A percentile compares a stretch with the other conserved stretches of the same genome.
Evolutionary conservation across 2,888 invertebrate species (phyloP).

Genomic region (Lypha dubia): DNA sequence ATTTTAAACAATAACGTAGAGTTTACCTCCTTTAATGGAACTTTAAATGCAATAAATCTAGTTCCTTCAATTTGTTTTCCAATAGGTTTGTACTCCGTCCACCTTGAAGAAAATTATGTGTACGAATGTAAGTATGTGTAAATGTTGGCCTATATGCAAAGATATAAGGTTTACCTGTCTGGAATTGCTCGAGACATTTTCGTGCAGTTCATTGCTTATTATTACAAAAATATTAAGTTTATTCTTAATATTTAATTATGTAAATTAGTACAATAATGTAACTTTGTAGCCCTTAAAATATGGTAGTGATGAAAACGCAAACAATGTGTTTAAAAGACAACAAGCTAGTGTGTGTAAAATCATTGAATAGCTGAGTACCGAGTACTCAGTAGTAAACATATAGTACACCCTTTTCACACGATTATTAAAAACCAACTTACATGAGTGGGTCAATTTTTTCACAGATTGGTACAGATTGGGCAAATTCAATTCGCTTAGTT

Average conservation of each 20-base stretch:
- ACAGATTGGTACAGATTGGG: too few species aligned
- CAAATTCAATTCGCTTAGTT: too few species aligned
- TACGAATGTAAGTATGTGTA: not conserved
- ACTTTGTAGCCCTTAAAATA: too few species aligned
- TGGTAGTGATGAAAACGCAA: too few species aligned
- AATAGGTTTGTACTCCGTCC: constrained; percentile 82
- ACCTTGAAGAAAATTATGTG: constrained; percentile 77
- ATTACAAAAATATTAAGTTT: not conserved
- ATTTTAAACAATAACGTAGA: constrained; percentile 49
- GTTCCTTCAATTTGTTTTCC: constrained; percentile 85
- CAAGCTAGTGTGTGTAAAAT: not conserved
- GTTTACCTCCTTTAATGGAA: constrained; percentile 84
- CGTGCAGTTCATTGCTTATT: not conserved
- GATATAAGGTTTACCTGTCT: constrained; percentile 42
- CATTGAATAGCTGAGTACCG: not conserved
- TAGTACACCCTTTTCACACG: too few species aligned
- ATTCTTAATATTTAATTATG: not conserved
- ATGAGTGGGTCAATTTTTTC: too few species aligned
- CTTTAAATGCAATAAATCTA: constrained; percentile 86
- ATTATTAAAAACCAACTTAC: too few species aligned
- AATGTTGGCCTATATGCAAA: not conserved
- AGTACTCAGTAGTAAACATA: not conserved
- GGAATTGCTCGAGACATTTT: constrained; percentile 52
- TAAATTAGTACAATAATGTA: not conserved
- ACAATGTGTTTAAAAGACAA: not conserved